A percentile compares a stretch with the other conserved stretches of the same genome.
These are phyloP conservation scores for Pseudorasbora parva DNA, from an alignment of 2,113 vertebrate species.

Conservation along the genomic window DNA sequence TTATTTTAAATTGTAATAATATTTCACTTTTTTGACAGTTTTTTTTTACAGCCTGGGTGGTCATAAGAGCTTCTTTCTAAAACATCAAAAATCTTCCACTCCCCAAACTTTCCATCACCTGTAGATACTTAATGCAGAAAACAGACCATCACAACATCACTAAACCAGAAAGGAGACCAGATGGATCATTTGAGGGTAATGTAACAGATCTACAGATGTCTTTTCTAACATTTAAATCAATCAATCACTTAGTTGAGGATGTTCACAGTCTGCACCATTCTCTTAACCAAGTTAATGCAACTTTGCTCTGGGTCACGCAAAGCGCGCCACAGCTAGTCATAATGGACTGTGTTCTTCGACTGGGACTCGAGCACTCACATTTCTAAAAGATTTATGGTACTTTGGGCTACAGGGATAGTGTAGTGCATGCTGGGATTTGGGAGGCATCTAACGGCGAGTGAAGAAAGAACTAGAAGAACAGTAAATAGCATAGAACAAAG, in stretches of 20 bases:
- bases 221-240: background rate
- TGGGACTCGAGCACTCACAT: background rate
- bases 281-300: background rate
- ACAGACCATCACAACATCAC: background rate
- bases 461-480: background rate
- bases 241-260: background rate
- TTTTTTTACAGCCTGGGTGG: background rate
- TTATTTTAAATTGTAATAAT: background rate
- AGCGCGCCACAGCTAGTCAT: background rate
- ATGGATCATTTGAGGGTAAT: background rate
- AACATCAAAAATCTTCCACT: background rate
- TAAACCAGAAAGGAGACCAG: background rate
- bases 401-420: background rate
- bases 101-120: background rate
- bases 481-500: background rate
- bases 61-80: background rate
- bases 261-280: background rate
- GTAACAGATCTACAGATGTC: background rate
- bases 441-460: background rate
- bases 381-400: constrained; percentile 1
- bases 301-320: constrained; percentile 6
- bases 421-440: background rate
- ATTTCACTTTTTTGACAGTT: background rate
- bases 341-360: background rate
- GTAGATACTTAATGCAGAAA: background rate